Percentiles rank a stretch among this genome's conserved stretches.
Evolutionary conservation across 2,888 invertebrate genomes (phyloP).

Genomic region (Gastracanthus pulcherrimus): DNA sequence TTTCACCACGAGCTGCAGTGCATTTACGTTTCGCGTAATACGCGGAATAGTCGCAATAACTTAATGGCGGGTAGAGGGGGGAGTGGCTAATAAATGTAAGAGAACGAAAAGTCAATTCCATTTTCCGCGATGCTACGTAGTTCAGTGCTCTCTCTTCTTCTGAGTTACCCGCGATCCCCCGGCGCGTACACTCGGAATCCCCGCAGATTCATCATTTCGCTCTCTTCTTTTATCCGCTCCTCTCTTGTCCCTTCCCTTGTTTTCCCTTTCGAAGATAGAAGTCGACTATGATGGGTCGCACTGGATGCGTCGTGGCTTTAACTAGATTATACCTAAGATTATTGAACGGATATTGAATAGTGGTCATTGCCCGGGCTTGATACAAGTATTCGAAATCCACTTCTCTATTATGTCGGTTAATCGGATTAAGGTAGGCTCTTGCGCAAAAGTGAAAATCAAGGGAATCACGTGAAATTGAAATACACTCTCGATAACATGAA

Average conservation of each 20-base stretch:
- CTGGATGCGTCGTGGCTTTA: not conserved
- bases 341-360: not conserved
- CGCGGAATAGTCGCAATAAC: conserved; percentile 41
- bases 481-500: no score
- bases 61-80: conserved; percentile 16
- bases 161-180: not conserved
- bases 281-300: no score
- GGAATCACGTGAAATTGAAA: no score
- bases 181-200: conserved; percentile 4
- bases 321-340: not conserved
- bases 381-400: not conserved
- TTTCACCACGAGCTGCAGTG: conserved; percentile 11
- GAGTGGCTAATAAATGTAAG: conserved; percentile 47
- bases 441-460: no score
- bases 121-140: no score
- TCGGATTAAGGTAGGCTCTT: no score
- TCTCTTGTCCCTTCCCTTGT: not conserved
- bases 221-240: not conserved
- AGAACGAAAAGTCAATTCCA: conserved; percentile 51
- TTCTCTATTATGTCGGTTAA: no score
- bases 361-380: not conserved
- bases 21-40: conserved; percentile 51
- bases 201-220: conserved; percentile 35
- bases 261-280: no score
- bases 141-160: not conserved